Conservation (phyloP, 1,140 invertebrate species). For the Tetranychus cinnabarinus region DNA sequence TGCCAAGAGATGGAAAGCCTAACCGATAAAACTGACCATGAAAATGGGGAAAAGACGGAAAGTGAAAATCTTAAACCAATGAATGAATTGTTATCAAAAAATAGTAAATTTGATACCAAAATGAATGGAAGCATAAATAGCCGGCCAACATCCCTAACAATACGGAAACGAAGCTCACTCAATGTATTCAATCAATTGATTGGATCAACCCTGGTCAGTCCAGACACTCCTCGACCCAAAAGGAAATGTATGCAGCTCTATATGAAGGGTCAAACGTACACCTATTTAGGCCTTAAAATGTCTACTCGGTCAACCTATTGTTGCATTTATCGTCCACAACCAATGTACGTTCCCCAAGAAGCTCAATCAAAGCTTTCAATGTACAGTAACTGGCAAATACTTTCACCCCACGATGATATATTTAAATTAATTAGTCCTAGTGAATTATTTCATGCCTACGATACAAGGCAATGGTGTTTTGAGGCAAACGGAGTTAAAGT, state of each 20-base stretch:
- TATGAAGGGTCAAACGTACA: slow-evolving; percentile 72
- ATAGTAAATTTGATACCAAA: too few species aligned
- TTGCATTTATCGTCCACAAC: slow-evolving; percentile 65
- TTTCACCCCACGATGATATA: slow-evolving; percentile 12
- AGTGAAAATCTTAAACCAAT: too few species aligned
- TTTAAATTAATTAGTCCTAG: slow-evolving; percentile 10
- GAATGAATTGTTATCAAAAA: too few species aligned
- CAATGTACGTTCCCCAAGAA: slow-evolving; percentile 56
- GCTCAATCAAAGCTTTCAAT: slow-evolving; percentile 72
- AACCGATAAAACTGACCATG: too few species aligned
- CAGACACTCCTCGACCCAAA: slow-evolving; percentile 62
- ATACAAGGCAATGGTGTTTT: slow-evolving; percentile 3
- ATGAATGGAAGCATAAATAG: background rate
- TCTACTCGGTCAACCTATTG: slow-evolving; percentile 76
- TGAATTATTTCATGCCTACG: slow-evolving; percentile 11
- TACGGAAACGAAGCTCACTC: slow-evolving; percentile 1
- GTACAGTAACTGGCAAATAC: slow-evolving; percentile 84
- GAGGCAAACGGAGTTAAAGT: background rate
- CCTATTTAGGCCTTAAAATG: slow-evolving; percentile 66
- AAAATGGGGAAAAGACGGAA: too few species aligned
- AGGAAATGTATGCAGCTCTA: slow-evolving; percentile 67
- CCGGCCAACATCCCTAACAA: slow-evolving; percentile 10
- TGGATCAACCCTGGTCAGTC: slow-evolving; percentile 32
- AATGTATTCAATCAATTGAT: slow-evolving; percentile 7
- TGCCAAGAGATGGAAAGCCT: too few species aligned